Percentiles rank a stretch among this genome's conserved stretches.
Evolutionary conservation across 1,140 invertebrate genomes (phyloP).

Genomic region (Aphelenchoides avenae): DNA sequence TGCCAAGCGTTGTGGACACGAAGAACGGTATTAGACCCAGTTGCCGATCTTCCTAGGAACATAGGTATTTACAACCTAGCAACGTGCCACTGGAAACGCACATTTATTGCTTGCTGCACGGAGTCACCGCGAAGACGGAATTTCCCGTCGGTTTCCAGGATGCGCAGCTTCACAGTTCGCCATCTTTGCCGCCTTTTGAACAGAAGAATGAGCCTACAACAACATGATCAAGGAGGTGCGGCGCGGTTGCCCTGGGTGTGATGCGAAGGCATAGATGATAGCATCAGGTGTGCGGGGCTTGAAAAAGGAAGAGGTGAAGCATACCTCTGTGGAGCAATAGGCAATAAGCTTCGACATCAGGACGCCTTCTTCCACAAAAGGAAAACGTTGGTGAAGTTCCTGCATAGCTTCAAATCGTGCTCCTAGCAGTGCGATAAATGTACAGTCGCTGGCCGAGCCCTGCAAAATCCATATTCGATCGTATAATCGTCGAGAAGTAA

Average conservation of each 20-base stretch:
- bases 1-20: conserved; percentile 75
- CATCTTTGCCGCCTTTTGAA: conserved; percentile 99
- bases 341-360: conserved; percentile 92
- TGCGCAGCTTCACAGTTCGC: conserved; percentile 91
- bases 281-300: no score
- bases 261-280: no score
- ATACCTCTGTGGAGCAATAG: conserved; percentile 68
- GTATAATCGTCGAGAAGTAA: no score
- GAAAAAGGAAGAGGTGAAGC: no score
- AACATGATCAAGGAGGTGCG: no score
- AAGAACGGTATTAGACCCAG: conserved; percentile 93
- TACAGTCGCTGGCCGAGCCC: conserved; percentile 95
- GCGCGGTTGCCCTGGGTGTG: no score
- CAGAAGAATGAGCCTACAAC: conserved; percentile 93
- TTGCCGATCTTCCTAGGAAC: conserved; percentile 83
- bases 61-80: no score
- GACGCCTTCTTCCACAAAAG: conserved; percentile 85
- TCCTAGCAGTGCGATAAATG: conserved; percentile 87
- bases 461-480: conserved; percentile 59
- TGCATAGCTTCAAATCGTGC: conserved; percentile 88
- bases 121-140: conserved; percentile 82
- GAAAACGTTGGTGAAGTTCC: conserved; percentile 78
- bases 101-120: conserved; percentile 73
- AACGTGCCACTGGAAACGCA: no score
- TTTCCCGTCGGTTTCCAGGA: conserved; percentile 90